These are phyloP conservation scores for Harpalus rufipes DNA, from an alignment of 2,888 invertebrate species.

Conservation along the genomic window DNA sequence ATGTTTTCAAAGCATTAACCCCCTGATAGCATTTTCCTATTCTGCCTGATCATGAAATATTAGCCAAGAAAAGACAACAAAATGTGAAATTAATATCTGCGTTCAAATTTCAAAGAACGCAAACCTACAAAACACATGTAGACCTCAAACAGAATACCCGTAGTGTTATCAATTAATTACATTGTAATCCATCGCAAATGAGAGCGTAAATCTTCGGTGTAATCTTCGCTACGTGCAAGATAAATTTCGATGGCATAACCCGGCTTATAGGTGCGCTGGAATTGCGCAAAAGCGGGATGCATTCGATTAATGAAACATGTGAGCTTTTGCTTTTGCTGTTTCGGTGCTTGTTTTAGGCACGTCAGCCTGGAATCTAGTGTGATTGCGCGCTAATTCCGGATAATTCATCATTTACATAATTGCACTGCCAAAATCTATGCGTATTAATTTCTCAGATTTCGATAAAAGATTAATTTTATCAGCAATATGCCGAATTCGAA, in stretches of 20 bases:
- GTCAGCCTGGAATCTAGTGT: not conserved
- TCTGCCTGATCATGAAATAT: constrained; percentile 16
- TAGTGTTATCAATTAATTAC: constrained; percentile 66
- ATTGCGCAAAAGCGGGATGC: constrained; percentile 12
- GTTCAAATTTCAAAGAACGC: constrained; percentile 47
- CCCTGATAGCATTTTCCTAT: not conserved
- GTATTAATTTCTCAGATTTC: too few species aligned
- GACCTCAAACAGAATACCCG: constrained; percentile 53
- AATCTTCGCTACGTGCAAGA: constrained; percentile 59
- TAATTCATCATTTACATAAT: not conserved
- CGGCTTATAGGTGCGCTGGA: constrained; percentile 51
- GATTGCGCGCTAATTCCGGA: not conserved
- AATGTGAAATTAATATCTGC: constrained; percentile 45
- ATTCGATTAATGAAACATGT: constrained; percentile 46
- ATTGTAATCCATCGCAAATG: constrained; percentile 66
- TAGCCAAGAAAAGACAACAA: not conserved
- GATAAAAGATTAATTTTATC: too few species aligned
- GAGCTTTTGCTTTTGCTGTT: constrained; percentile 12
- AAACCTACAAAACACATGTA: constrained; percentile 42
- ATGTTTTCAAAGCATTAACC: not conserved
- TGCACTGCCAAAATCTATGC: not conserved
- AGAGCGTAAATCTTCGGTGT: constrained; percentile 65
- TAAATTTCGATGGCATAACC: constrained; percentile 64
- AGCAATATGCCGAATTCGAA: too few species aligned
- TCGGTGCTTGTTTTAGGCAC: not conserved